These are phyloP conservation scores for Microtus montanus DNA, from an alignment of 2,113 vertebrate species.

Conservation along the genomic window DNA sequence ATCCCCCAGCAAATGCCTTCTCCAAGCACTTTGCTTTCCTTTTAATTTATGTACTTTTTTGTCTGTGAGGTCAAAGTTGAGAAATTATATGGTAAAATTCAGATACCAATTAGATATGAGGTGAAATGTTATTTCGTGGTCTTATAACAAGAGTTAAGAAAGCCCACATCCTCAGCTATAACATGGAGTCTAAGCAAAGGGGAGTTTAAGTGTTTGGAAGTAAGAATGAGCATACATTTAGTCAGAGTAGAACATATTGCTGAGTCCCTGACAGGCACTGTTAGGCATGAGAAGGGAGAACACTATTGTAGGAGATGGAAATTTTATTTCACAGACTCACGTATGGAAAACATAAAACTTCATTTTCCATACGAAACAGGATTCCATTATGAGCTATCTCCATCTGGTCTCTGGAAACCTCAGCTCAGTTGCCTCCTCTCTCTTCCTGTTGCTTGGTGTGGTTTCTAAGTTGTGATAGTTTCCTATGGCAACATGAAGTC, in stretches of 20 bases:
- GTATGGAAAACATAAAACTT: background rate
- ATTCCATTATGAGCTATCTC: background rate
- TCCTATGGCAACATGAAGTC: background rate
- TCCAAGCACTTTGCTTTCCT: background rate
- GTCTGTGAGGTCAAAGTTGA: constrained; percentile 5
- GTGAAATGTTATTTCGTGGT: background rate
- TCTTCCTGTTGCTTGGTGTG: background rate
- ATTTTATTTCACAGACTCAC: background rate
- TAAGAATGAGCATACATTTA: background rate
- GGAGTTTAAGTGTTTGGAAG: background rate
- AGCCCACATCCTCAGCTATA: background rate
- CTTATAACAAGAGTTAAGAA: background rate
- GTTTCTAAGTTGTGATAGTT: background rate
- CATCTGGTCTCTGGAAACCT: background rate
- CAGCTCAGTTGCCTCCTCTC: background rate
- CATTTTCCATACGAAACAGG: background rate
- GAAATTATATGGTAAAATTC: background rate
- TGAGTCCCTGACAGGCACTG: background rate
- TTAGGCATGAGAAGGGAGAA: background rate
- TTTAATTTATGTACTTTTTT: background rate
- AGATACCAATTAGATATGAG: constrained; percentile 1
- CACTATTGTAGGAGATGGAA: background rate
- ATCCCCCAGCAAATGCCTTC: background rate
- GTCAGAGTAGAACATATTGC: background rate
- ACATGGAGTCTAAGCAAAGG: background rate